A percentile compares a stretch with the other conserved stretches of the same genome.
phyloP scores from a whole-genome alignment of 2,113 vertebrate genomes.

The Haemorhous mexicanus region DNA sequence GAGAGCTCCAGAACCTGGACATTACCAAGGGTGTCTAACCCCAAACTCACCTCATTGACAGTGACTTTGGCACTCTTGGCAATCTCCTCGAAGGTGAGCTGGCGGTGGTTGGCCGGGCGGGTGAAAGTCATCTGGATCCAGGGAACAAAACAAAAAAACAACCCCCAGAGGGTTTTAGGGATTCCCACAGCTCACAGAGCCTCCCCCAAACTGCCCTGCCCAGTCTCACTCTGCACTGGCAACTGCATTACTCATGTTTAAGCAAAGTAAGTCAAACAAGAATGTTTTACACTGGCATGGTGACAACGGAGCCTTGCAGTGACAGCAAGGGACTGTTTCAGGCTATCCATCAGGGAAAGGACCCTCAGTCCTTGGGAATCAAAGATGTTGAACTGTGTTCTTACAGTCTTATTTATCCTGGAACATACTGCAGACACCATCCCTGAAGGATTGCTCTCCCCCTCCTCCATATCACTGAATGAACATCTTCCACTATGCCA shows the following conservation, averaged over 20 bases:
- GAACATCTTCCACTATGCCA: background rate
- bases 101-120: conserved; percentile 93
- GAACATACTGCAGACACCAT: background rate
- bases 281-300: background rate
- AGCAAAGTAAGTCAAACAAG: background rate
- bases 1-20: background rate
- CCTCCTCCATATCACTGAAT: background rate
- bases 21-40: background rate
- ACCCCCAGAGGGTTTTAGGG: background rate
- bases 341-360: background rate
- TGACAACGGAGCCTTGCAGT: background rate
- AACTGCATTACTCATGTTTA: background rate
- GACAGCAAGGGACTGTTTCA: background rate
- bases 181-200: background rate
- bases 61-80: conserved; percentile 90
- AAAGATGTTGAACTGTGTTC: background rate
- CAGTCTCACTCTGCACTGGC: background rate
- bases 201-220: background rate
- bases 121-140: conserved; percentile 94
- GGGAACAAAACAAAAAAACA: background rate
- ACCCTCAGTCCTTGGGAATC: background rate
- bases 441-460: background rate
- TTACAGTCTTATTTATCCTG: background rate
- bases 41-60: conserved; percentile 83
- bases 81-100: conserved; percentile 96